phyloP scores from a whole-genome alignment of 2,113 vertebrate species.

The Brienomyrus brachyistius region DNA sequence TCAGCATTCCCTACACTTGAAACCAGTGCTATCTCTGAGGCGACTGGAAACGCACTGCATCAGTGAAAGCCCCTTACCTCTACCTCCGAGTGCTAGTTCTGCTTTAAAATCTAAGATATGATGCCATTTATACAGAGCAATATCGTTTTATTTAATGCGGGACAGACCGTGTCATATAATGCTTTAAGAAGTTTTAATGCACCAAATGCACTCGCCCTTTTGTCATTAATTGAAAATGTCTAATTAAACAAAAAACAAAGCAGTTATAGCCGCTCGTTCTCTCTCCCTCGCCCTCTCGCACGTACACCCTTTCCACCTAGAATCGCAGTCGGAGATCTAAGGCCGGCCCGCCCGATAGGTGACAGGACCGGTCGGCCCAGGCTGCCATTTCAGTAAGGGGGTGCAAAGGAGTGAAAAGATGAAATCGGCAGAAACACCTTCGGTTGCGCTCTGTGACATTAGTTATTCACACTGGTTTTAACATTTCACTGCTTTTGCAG shows the following conservation, averaged over 20 bases:
- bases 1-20: background rate
- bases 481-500: background rate
- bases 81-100: no score
- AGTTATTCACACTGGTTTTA: background rate
- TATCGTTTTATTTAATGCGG: background rate
- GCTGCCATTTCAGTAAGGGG: background rate
- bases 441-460: background rate
- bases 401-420: background rate
- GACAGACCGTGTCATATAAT: background rate
- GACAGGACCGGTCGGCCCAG: background rate
- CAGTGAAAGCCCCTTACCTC: no score
- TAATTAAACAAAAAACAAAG: background rate
- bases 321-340: background rate
- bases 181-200: background rate
- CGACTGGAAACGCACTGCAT: no score
- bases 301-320: background rate
- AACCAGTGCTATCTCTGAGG: background rate
- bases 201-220: background rate
- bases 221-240: background rate
- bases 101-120: background rate
- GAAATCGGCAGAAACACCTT: background rate
- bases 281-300: background rate
- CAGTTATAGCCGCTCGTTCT: background rate
- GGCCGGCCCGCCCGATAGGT: background rate
- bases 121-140: background rate